Evolutionary conservation across 2,113 vertebrate genomes (phyloP), one percentile per base, ranked within the genome.

Genomic region (Spermophilus dauricus): DNA sequence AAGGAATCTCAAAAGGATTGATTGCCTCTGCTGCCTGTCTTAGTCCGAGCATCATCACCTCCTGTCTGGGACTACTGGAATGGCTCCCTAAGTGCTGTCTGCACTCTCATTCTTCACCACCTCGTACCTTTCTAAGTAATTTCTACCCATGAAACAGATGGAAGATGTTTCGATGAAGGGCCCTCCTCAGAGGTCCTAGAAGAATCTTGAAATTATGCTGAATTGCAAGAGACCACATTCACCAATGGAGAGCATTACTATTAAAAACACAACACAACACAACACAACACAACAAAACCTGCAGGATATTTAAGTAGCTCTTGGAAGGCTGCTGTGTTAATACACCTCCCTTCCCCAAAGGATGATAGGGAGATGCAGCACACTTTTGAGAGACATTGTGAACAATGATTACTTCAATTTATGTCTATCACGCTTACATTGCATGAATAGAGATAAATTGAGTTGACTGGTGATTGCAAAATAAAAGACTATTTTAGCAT

Each of bases 401-500:
- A 98, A 84, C 51, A 89, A 48, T 94, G 89, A 97, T 93, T 94
- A 89, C 42, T 89, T 94, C 63, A 95, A 48, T 51, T 16, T 56
- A 56, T 86, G 69, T 78, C 97, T 63, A 53, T 93, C 70, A 91
- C 22, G 28, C 13, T 76, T 65, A 76, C 22, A 13, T 45, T 65
- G 17, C 72, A 91, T 73, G 93, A 92, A 92, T 8, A 77, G 42
- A 93, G 32, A 82, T 56, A 95, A 92, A 65, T 81, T 58, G 61
- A 95, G 51, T 84, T 95, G 94, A 96, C 78, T 95, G 58, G 10
- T 73, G 63, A 77, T 92, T 91, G 26, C 14, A 96, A 97, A 96
- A 93, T 88, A 93, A 83, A 89, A 89, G 72, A 86, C 30, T 84
- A 72, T 80, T 93, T 93, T 94, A 94, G 91, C 80, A 83, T 61